Base-by-base conservation (phyloP, 1,140 invertebrate genomes). In the Tigriopus japonicus region DNA sequence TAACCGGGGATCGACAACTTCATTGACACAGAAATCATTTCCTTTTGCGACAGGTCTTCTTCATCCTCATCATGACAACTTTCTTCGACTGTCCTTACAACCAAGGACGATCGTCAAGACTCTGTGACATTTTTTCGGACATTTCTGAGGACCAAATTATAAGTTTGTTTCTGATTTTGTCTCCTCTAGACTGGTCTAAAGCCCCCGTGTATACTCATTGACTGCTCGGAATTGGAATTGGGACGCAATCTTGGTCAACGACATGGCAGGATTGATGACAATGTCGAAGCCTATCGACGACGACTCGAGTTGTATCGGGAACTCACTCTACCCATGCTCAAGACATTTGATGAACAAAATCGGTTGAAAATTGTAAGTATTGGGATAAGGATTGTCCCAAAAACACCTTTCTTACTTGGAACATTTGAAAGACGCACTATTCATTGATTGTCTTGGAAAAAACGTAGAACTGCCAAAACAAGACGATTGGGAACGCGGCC, bases 161-260 rank as follows among this genome's bases (percentile, higher is more conserved):
- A 35, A 35, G 28, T 35, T 35, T 35, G 28, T 35, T 5, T 35
- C 28, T 55, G 17, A 49, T 59, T 52, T 15, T 24, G 58, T 49
- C 63, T 45, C 42, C 75, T 75, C 42, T 69, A 88, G 85, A 87
- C 82, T 69, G 77, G 80, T 52, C 77, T 82, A 68, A 73, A 78
- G 52, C 85, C 86, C 1, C 77, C 82, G 0, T 77, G 87, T 67
- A 78, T 89, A 0, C 72, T 90, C 0, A 69, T 90, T 64, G 86
- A 88, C 68, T 87, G 86, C 69, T 90, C 84, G 0, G 89, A 89
- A 68, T 72, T 88, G 23, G 85, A 89, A 71, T 73, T 87, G 42
- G 85, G 83, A 0, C 75, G 85, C 52, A 68, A 64, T 56, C 52
- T 70, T 5, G 69, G 68, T 7, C 62, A 66, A 24, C 59, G 68